These are phyloP conservation scores for Drosophila meridiana DNA, from an alignment of 2,888 invertebrate genomes.

Conservation along the genomic window DNA sequence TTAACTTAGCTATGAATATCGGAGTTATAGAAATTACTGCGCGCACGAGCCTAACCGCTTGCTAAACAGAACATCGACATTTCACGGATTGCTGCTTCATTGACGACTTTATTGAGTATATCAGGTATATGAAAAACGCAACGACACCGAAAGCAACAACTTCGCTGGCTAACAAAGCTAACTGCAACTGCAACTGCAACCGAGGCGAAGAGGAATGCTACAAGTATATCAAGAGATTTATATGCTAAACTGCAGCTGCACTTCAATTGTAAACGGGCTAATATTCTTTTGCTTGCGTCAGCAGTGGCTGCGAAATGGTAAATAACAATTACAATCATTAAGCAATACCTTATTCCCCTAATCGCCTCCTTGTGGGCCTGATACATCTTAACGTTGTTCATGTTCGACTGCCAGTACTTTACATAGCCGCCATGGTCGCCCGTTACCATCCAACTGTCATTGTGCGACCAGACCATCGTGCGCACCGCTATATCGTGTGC, in stretches of 20 bases:
- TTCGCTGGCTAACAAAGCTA: conserved; percentile 3
- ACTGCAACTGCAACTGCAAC: neutral
- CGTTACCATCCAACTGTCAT: conserved; percentile 99
- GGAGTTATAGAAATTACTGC: conserved; percentile 16
- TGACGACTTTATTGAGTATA: conserved; percentile 61
- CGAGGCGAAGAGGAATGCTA: conserved; percentile 12
- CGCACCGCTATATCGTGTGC: conserved; percentile 99
- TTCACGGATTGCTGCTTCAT: conserved; percentile 58
- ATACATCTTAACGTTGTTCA: conserved; percentile 99
- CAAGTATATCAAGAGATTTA: conserved; percentile 27
- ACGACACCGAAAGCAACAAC: conserved; percentile 2
- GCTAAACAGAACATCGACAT: conserved; percentile 10
- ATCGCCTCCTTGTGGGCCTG: conserved; percentile 99
- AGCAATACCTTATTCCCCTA: conserved; percentile 96
- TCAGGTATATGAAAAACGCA: conserved; percentile 12
- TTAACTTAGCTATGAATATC: conserved; percentile 28
- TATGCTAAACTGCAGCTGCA: conserved; percentile 40
- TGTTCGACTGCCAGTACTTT: conserved; percentile 99
- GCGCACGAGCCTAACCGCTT: conserved; percentile 11
- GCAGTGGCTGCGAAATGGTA: conserved; percentile 63
- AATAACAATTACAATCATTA: conserved; percentile 79
- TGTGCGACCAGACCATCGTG: conserved; percentile 99
- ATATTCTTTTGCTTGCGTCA: conserved; percentile 41
- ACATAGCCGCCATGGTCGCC: conserved; percentile 99
- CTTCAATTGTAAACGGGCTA: conserved; percentile 34